Evolutionary conservation across 1,140 invertebrate genomes (phyloP).

Genomic region (Steinernema feltiae): DNA sequence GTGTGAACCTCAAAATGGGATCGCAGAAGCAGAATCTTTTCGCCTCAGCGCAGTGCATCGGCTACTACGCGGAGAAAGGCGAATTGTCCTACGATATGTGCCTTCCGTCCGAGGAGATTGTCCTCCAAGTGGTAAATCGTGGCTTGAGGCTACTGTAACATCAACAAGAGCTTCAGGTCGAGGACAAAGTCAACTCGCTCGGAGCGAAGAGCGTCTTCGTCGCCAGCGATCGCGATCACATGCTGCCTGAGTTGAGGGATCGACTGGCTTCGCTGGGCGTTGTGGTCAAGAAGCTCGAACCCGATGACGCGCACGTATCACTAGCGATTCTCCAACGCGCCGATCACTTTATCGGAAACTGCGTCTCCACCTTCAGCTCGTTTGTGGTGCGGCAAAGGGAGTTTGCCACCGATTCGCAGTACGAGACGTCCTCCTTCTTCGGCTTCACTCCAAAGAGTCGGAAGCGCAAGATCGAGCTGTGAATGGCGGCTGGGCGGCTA

Average conservation of each 20-base stretch:
- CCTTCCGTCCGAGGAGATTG: slow-evolving; percentile 69
- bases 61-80: slow-evolving; percentile 76
- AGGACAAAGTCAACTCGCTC: slow-evolving; percentile 69
- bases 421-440: slow-evolving; percentile 27
- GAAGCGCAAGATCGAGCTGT: slow-evolving; percentile 1
- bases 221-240: slow-evolving; percentile 80
- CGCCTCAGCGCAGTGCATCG: slow-evolving; percentile 88
- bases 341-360: slow-evolving; percentile 93
- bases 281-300: slow-evolving; percentile 65
- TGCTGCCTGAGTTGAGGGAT: slow-evolving; percentile 64
- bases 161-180: slow-evolving; percentile 59
- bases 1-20: slow-evolving; percentile 70
- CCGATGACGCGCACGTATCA: slow-evolving; percentile 75
- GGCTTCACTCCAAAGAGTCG: slow-evolving; percentile 13
- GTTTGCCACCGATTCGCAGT: slow-evolving; percentile 50
- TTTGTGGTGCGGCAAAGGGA: slow-evolving; percentile 88
- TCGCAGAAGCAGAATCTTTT: slow-evolving; percentile 69
- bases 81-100: slow-evolving; percentile 73
- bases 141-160: slow-evolving; percentile 1
- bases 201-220: slow-evolving; percentile 76
- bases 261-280: slow-evolving; percentile 61
- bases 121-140: slow-evolving; percentile 68
- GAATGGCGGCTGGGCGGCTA: no score
- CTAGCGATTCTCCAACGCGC: slow-evolving; percentile 78
- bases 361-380: slow-evolving; percentile 86